Percentiles rank a stretch among this genome's conserved stretches.
Conservation (phyloP, 1,140 invertebrate genomes). For the Oedothorax gibbosus region DNA sequence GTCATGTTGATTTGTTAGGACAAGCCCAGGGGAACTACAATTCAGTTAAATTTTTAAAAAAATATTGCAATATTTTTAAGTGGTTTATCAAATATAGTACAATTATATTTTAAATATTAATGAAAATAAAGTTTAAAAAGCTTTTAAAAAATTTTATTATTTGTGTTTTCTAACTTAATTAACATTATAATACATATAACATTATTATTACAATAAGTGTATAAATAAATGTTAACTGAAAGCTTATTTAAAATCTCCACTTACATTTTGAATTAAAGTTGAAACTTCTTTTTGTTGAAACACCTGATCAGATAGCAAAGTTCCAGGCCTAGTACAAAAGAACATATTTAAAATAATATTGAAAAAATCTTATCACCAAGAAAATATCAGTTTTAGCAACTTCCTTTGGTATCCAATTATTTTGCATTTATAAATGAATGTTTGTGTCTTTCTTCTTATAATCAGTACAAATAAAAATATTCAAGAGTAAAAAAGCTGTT, state of each 20-base stretch:
- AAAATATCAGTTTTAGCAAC: background rate
- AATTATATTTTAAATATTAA: too few relatives aligned
- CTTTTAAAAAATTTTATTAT: background rate
- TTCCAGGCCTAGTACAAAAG: background rate
- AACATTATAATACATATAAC: background rate
- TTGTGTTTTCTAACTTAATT: background rate
- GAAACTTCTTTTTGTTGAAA: conserved; percentile 17
- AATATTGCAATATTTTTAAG: too few relatives aligned
- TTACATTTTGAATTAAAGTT: conserved; percentile 30
- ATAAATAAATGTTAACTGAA: background rate
- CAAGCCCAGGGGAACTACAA: too few relatives aligned
- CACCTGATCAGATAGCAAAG: background rate
- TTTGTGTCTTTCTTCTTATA: too few relatives aligned
- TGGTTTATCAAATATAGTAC: too few relatives aligned
- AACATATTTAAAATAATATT: background rate
- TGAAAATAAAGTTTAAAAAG: background rate
- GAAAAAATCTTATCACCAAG: background rate
- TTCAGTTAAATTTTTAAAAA: too few relatives aligned
- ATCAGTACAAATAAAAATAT: background rate
- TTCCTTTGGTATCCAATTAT: too few relatives aligned
- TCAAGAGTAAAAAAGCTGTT: background rate
- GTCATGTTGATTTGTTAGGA: too few relatives aligned
- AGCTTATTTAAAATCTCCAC: background rate
- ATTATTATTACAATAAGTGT: background rate
- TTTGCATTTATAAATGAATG: too few relatives aligned